Evolutionary conservation across 2,113 vertebrate genomes (phyloP), one percentile per base, ranked within the genome.

Genomic region (Caranx ignobilis): DNA sequence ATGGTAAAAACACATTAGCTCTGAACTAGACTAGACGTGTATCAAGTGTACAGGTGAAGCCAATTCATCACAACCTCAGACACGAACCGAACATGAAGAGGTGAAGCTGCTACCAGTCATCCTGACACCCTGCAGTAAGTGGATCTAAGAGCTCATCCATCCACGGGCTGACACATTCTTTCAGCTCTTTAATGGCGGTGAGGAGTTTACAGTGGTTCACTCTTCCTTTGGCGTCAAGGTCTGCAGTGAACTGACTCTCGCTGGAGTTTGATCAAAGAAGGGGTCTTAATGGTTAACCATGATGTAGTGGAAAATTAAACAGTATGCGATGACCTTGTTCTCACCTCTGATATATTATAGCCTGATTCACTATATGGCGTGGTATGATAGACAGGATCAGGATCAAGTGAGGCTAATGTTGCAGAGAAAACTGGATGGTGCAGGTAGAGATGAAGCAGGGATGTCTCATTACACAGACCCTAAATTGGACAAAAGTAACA

Each of bases 261-360:
- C 31, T 69, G 64, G 26, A 69, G 72, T 87, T 79, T 81, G 86
- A 88, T 88, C 84, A 86, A 88, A 74, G 57, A 67, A 68, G 50
- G 31, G 19, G 68, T 69, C 39, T 77, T 75, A 26, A 26, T 26
- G 39, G 63, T 81, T 85, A 84, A 79, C 79, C 15, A 12, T 82
- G 77, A 84, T 71, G 21, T 63, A 71, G 1, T 60, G 41, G 19
- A 75, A 63, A 55, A 87, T 72, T 70, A 80, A 90, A 84, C 64
- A 66, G 39, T 37, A 55, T n/a, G 59, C 13, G 10, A 35, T 66
- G 67, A 60, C 65, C 69, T 55, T 9, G 34, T 67, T 71, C 32
- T 66, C 55, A 43, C 45, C 48, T 52, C 10, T 59, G 67, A 43
- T 85, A 63, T 73, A 59, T 75, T 41, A 79, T 34, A 74, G 65